Conservation (phyloP, 2,888 invertebrate genomes). For the Phrixothrix hirtus region DNA sequence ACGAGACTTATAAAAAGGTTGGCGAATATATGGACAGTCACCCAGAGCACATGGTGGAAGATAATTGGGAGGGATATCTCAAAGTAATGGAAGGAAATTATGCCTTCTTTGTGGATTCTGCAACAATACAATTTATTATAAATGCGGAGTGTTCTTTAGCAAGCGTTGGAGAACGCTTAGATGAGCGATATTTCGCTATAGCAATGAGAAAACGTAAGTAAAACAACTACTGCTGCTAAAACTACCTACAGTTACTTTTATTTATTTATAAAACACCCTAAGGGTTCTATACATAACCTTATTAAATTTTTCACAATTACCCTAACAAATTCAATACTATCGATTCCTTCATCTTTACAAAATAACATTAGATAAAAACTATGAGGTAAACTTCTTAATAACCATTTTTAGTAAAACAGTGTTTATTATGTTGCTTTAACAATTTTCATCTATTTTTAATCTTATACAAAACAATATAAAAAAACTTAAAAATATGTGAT, state of each 20-base stretch:
- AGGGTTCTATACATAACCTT: no score
- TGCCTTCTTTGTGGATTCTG: conserved; percentile 55
- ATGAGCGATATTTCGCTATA: conserved; percentile 63
- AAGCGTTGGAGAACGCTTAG: conserved; percentile 71
- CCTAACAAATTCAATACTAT: no score
- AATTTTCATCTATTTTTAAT: background rate
- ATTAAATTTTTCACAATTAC: no score
- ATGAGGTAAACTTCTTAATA: no score
- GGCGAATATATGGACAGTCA: conserved; percentile 44
- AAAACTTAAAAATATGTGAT: no score
- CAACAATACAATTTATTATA: conserved; percentile 81
- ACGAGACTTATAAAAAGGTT: conserved; percentile 40
- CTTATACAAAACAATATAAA: no score
- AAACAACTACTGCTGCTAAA: no score
- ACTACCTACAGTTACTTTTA: no score
- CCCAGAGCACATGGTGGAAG: conserved; percentile 46
- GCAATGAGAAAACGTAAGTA: conserved; percentile 46
- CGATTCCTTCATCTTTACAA: no score
- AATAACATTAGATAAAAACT: no score
- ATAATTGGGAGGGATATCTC: conserved; percentile 45
- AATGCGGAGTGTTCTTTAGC: conserved; percentile 75
- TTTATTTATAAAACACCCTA: background rate
- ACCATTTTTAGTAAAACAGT: no score
- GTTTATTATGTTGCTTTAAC: background rate
- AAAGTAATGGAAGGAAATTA: conserved; percentile 41